Conservation (phyloP, 2,113 vertebrate species). For the Pterocles burchelli region DNA sequence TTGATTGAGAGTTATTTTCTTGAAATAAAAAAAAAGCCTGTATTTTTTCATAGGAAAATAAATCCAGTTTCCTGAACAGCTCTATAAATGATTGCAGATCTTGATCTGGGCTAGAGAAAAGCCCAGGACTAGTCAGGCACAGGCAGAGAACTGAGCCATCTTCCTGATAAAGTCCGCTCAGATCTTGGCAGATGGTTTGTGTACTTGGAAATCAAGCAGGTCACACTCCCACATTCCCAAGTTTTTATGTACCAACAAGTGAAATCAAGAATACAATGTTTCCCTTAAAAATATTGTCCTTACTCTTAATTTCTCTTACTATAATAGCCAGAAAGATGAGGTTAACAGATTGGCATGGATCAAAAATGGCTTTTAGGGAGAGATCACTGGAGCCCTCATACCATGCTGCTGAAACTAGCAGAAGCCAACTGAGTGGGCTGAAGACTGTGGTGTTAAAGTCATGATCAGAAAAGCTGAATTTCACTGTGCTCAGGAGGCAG, state of each 20-base stretch:
- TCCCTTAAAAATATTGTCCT: not conserved
- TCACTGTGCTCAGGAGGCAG: not conserved
- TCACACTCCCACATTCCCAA: not conserved
- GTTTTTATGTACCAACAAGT: not conserved
- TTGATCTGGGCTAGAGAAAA: not conserved
- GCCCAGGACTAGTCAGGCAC: not conserved
- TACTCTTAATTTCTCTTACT: not conserved
- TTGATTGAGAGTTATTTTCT: not conserved
- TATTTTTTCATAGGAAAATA: not conserved
- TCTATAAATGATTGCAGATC: constrained; percentile 7
- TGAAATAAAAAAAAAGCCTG: not conserved
- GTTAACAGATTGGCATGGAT: not conserved
- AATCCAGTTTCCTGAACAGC: constrained; percentile 24
- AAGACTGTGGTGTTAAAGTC: not conserved
- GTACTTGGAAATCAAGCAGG: not conserved
- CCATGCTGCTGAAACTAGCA: not conserved
- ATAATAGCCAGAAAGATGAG: not conserved
- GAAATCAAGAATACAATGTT: not conserved
- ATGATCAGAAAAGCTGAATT: not conserved
- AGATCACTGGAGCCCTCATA: not conserved
- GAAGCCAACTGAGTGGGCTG: not conserved
- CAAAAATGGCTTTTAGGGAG: not conserved
- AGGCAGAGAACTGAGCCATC: not conserved
- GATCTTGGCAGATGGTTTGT: not conserved
- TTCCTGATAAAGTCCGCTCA: not conserved